These are phyloP conservation scores for Trematocara variabile DNA, from an alignment of 2,113 vertebrate genomes.

Conservation along the genomic window DNA sequence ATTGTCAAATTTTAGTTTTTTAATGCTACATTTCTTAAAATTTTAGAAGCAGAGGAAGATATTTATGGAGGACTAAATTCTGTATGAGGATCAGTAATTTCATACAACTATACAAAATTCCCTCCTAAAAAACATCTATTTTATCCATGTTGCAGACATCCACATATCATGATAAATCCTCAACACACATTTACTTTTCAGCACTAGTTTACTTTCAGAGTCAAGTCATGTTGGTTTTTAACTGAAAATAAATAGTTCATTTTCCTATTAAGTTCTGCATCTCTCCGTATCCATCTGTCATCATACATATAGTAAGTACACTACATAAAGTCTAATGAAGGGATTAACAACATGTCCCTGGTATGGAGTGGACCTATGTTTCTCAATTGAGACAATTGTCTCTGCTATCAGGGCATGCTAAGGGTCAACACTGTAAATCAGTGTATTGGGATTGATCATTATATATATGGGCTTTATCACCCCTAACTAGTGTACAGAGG, in stretches of 20 bases:
- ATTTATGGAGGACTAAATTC: neutral
- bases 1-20: neutral
- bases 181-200: neutral
- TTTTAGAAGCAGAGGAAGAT: neutral
- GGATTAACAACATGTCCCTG: neutral
- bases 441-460: conserved; percentile 30
- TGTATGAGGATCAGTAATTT: neutral
- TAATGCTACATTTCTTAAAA: neutral
- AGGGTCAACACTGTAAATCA: conserved; percentile 56
- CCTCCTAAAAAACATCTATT: neutral
- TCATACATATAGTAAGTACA: neutral
- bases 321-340: neutral
- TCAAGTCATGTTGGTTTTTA: neutral
- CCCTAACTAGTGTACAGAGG: conserved; percentile 65
- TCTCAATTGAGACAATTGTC: conserved; percentile 26
- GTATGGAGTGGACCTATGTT: neutral
- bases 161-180: neutral
- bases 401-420: conserved; percentile 6
- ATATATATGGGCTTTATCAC: conserved; percentile 47
- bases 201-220: neutral
- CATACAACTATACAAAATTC: neutral
- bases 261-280: neutral
- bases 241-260: neutral
- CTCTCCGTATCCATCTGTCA: neutral
- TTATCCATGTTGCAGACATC: neutral